Evolutionary conservation across 2,888 invertebrate genomes (phyloP), one percentile per base, ranked within the genome.

Genomic region (Lycocerus yunnanus): DNA sequence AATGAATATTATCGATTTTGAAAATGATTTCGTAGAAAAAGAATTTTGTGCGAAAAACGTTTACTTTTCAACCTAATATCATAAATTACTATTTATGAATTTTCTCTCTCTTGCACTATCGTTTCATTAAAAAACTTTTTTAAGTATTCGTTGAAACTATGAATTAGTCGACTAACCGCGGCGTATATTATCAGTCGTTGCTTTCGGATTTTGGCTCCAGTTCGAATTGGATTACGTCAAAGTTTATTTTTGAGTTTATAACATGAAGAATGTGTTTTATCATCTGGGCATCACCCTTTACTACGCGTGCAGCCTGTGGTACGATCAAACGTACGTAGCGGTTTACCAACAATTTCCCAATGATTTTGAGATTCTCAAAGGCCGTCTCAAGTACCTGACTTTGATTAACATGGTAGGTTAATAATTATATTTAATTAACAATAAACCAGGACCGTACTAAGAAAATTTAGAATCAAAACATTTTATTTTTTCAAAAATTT

Each of bases 351-450:
- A 5, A 43, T n/a, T 43, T n/a, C 43, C 43, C 43, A 43, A 43
- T 43, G 43, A 43, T 43, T 43, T n/a, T 6, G 43, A 43, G n/a
- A 6, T 43, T 6, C 0, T 86, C 66, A 84, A 84, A 21, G 80
- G 81, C 1, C 71, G 79, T 11, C 61, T 79, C 3, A 78, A 78
- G 71, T 80, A 73, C 77, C 75, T 80, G 58, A 81, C 80, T 1
- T 70, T 80, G 27, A 80, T 79, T 78, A 77, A 80, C 73, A 73
- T 80, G 79, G 80, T 81, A 75, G 76, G 79, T 76, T 20, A 16
- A 58, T 63, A 13, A 24, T 27, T 58, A 58, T 58, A 66, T 66
- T 18, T n/a, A 16, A 15, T 9, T 18, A n/a, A n/a, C n/a, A n/a
- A 13, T 61, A 61, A 8, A 8, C 21, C 21, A 21, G 21, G 9